Conservation (phyloP, 2,888 invertebrate genomes). For the Drosophila peninsularis region DNA sequence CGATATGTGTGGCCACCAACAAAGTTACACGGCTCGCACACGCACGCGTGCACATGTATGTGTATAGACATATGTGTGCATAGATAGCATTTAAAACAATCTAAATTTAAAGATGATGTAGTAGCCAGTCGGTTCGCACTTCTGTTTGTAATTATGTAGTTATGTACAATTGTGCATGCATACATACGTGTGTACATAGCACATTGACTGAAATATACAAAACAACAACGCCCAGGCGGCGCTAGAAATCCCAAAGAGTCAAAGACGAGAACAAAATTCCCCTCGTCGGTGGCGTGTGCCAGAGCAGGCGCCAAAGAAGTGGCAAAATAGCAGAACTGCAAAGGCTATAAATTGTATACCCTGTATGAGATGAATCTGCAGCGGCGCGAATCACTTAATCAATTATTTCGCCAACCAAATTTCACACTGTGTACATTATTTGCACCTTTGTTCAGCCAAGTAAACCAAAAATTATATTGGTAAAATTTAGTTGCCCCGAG, state of each 20-base stretch:
- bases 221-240: slow-evolving; percentile 49
- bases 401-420: neutral
- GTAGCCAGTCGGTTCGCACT: slow-evolving; percentile 63
- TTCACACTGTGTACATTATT: no score
- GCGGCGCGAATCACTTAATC: neutral
- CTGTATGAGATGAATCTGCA: neutral
- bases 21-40: slow-evolving; percentile 38
- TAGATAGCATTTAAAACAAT: slow-evolving; percentile 72
- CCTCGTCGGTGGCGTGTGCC: slow-evolving; percentile 44
- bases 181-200: neutral
- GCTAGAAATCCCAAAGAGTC: slow-evolving; percentile 56
- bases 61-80: slow-evolving; percentile 22
- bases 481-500: neutral
- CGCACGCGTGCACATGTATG: slow-evolving; percentile 13
- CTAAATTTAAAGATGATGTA: slow-evolving; percentile 78
- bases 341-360: neutral
- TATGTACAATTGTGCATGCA: slow-evolving; percentile 10
- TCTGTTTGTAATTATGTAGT: slow-evolving; percentile 45
- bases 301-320: slow-evolving; percentile 35
- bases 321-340: slow-evolving; percentile 11
- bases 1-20: slow-evolving; percentile 55
- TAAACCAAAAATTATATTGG: no score
- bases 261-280: slow-evolving; percentile 26
- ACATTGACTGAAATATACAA: slow-evolving; percentile 35
- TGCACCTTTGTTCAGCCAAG: neutral